Percentiles rank a stretch among this genome's conserved stretches.
Evolutionary conservation across 2,113 vertebrate genomes (phyloP).

Genomic region (Cacatua alba): DNA sequence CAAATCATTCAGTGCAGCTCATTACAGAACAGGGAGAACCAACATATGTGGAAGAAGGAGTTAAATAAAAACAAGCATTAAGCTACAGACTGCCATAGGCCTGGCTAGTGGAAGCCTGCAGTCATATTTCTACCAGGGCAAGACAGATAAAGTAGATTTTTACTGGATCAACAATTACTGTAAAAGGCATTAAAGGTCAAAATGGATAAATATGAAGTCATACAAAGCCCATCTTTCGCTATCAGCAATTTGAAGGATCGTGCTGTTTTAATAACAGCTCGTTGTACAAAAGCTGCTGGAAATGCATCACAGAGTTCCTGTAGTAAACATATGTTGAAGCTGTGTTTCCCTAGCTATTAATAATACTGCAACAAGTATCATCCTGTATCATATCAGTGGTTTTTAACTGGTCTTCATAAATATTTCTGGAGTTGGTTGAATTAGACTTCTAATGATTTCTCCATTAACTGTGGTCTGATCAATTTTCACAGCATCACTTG

Average conservation of each 20-base stretch:
- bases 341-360: slow-evolving; percentile 34
- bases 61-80: not conserved
- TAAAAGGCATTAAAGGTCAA: slow-evolving; percentile 65
- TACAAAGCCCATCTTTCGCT: slow-evolving; percentile 41
- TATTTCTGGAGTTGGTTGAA: slow-evolving; percentile 54
- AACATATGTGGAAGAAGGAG: not conserved
- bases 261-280: slow-evolving; percentile 4
- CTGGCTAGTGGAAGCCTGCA: not conserved
- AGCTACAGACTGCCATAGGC: not conserved
- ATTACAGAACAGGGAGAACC: not conserved
- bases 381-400: slow-evolving; percentile 36
- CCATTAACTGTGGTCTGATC: slow-evolving; percentile 63
- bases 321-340: not conserved
- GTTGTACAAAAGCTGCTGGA: slow-evolving; percentile 14
- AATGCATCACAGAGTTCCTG: not conserved
- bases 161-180: slow-evolving; percentile 53
- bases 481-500: slow-evolving; percentile 51
- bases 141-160: slow-evolving; percentile 49
- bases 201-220: slow-evolving; percentile 60
- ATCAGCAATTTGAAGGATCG: slow-evolving; percentile 11
- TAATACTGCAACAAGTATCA: slow-evolving; percentile 39
- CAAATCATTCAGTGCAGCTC: not conserved
- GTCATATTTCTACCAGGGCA: slow-evolving; percentile 1
- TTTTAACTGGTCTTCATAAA: slow-evolving; percentile 63
- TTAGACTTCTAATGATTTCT: slow-evolving; percentile 68